Percentiles rank a stretch among this genome's conserved stretches.
Evolutionary conservation across 1,140 invertebrate genomes (phyloP).

Genomic region (Lucilia sericata): DNA sequence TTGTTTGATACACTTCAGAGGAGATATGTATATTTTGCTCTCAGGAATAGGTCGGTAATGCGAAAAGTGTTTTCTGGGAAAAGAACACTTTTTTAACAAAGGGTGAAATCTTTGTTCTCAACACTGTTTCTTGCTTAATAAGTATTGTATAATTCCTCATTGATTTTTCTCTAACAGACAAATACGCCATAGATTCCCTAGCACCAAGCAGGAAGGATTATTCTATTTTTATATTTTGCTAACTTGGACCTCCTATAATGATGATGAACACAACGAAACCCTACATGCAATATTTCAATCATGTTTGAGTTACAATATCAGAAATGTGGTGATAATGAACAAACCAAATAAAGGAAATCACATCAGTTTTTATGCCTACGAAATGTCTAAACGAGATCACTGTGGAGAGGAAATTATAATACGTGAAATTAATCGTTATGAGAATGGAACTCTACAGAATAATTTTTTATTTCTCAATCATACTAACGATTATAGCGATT

Average conservation of each 20-base stretch:
- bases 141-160: too few species aligned
- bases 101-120: too few species aligned
- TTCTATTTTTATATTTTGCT: slow-evolving; percentile 47
- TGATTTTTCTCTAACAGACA: background rate
- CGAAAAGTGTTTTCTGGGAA: too few species aligned
- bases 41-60: too few species aligned
- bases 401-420: background rate
- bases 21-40: too few species aligned
- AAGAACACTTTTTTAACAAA: too few species aligned
- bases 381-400: background rate
- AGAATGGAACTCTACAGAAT: slow-evolving; percentile 34
- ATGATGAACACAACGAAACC: background rate
- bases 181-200: slow-evolving; percentile 2
- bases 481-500: slow-evolving; percentile 12
- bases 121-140: background rate
- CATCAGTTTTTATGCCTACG: slow-evolving; percentile 42
- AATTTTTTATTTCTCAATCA: slow-evolving; percentile 10
- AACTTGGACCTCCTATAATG: background rate
- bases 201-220: slow-evolving; percentile 17
- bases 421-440: slow-evolving; percentile 26
- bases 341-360: background rate
- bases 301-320: slow-evolving; percentile 11
- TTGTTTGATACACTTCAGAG: too few species aligned
- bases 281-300: slow-evolving; percentile 35
- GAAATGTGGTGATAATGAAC: slow-evolving; percentile 43